A percentile compares a stretch with the other conserved stretches of the same genome.
These are phyloP conservation scores for Struthio camelus DNA, from an alignment of 2,113 vertebrate species.

Conservation along the genomic window DNA sequence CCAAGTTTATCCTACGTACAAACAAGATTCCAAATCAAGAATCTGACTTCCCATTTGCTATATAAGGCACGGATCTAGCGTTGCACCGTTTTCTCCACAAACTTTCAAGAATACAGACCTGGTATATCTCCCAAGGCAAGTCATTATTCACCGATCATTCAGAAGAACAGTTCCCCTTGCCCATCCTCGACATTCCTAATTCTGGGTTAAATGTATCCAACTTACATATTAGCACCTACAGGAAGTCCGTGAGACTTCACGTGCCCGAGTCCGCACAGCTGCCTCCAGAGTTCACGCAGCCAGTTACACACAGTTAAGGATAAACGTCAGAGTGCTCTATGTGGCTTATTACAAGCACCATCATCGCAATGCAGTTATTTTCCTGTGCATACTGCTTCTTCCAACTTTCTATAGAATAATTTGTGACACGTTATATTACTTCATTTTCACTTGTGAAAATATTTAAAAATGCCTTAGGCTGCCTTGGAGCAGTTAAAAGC, in stretches of 20 bases:
- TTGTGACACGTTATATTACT: background rate
- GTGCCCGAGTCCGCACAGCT: rapidly evolving
- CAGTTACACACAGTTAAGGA: background rate
- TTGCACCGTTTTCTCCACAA: background rate
- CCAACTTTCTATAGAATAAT: background rate
- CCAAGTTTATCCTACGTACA: background rate
- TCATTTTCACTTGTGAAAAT: background rate
- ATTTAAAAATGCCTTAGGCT: constrained; percentile 8
- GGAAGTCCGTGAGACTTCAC: background rate
- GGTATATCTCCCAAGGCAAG: background rate
- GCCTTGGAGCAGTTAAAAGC: constrained; percentile 1
- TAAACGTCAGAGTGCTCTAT: background rate
- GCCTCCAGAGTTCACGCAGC: background rate
- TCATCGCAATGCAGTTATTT: background rate
- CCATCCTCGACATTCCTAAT: background rate
- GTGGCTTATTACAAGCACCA: background rate
- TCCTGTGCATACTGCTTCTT: background rate
- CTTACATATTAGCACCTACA: background rate
- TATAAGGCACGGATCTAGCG: background rate
- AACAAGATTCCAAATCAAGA: background rate
- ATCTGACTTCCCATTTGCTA: background rate
- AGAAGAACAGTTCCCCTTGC: background rate
- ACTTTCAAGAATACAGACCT: background rate
- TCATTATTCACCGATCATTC: background rate
- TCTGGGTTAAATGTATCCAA: background rate